phyloP scores from a whole-genome alignment of 2,797 vertebrate species.

The Amphiprion clarkii region DNA sequence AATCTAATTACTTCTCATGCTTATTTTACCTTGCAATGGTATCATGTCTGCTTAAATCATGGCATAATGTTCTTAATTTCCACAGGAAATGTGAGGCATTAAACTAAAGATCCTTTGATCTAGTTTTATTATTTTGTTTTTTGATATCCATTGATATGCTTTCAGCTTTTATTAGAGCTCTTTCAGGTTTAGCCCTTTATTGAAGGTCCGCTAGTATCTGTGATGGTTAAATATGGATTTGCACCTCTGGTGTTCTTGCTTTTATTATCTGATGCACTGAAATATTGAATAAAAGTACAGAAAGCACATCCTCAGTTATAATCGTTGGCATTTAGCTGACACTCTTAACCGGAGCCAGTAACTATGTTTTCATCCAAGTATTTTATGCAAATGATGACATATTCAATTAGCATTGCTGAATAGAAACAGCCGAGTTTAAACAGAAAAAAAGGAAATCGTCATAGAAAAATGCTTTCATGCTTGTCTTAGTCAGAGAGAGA shows the following conservation, averaged over 20 bases:
- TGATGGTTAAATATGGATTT: conserved; percentile 47
- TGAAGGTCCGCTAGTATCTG: neutral
- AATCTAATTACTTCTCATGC: conserved; percentile 22
- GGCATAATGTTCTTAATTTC: neutral
- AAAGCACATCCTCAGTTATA: conserved; percentile 27
- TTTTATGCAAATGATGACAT: conserved; percentile 56
- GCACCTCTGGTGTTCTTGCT: conserved; percentile 14
- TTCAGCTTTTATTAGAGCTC: conserved; percentile 24
- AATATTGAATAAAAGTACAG: conserved; percentile 33
- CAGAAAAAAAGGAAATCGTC: neutral
- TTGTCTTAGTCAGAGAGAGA: neutral
- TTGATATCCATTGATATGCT: neutral
- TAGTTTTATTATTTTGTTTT: conserved; percentile 15
- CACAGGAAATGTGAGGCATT: conserved; percentile 12
- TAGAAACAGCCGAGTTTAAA: conserved; percentile 42
- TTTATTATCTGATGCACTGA: conserved; percentile 27
- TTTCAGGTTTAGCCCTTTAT: conserved; percentile 13
- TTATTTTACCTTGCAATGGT: conserved; percentile 9
- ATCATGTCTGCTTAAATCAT: conserved; percentile 1
- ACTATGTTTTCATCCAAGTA: conserved; percentile 37
- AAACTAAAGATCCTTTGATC: conserved; percentile 24
- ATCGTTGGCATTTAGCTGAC: conserved; percentile 56
- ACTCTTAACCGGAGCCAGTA: conserved; percentile 34
- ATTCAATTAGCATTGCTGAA: conserved; percentile 47
- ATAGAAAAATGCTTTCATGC: conserved; percentile 25